A percentile compares a stretch with the other conserved stretches of the same genome.
These are phyloP conservation scores for human DNA, from an alignment of 2,113 vertebrate genomes.

Conservation along the genomic window DNA sequence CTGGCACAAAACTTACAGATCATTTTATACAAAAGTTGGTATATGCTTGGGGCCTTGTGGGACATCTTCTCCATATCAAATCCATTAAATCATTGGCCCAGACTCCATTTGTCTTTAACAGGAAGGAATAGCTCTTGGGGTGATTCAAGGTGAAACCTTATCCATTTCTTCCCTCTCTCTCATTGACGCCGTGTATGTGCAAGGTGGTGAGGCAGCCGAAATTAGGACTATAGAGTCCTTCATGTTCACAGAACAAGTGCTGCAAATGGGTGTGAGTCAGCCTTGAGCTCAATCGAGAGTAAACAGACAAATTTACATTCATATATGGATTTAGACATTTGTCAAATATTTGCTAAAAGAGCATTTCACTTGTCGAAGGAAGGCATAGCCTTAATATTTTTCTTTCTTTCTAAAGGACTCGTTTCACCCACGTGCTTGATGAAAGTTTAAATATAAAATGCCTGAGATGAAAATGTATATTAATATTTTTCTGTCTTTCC, in stretches of 20 bases:
- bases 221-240: neutral
- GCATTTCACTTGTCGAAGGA: neutral
- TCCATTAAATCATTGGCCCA: neutral
- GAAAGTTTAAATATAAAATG: conserved; percentile 58
- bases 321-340: conserved; percentile 11
- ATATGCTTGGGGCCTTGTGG: neutral
- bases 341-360: conserved; percentile 60
- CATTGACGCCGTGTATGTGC: neutral
- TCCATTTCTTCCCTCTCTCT: neutral
- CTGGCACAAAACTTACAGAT: neutral
- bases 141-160: neutral
- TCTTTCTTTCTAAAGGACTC: conserved; percentile 21
- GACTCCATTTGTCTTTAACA: neutral
- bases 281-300: neutral
- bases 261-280: neutral
- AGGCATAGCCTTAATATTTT: conserved; percentile 7
- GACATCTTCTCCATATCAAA: neutral
- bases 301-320: conserved; percentile 35
- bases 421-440: conserved; percentile 10
- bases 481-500: neutral
- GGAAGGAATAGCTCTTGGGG: neutral
- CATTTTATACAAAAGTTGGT: neutral
- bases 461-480: neutral
- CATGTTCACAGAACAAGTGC: neutral
- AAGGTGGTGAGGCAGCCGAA: neutral